Evolutionary conservation across 2,888 invertebrate genomes (phyloP).

Genomic region (Archaeoteleia sp.): DNA sequence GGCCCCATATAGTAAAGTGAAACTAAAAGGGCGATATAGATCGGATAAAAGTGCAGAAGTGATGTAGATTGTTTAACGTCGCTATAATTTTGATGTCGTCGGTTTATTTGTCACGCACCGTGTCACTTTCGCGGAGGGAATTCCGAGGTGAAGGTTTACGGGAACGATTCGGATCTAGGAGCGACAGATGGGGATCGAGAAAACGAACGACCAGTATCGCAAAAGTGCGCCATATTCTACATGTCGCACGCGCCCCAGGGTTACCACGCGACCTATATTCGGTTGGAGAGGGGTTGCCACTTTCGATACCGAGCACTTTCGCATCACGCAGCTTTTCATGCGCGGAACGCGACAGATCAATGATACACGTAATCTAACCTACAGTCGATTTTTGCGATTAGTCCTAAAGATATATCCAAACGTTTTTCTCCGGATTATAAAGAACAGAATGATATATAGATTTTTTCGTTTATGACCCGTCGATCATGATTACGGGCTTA

Average conservation of each 20-base stretch:
- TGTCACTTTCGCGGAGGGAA: slow-evolving; percentile 52
- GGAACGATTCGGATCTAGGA: slow-evolving; percentile 40
- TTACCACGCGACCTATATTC: slow-evolving; percentile 48
- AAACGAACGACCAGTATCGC: slow-evolving; percentile 47
- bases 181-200: slow-evolving; percentile 46
- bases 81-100: slow-evolving; percentile 22
- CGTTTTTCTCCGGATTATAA: too few species aligned
- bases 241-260: slow-evolving; percentile 42
- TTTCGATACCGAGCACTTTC: slow-evolving; percentile 45
- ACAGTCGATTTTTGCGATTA: too few species aligned
- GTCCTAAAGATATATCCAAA: too few species aligned
- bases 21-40: too few species aligned
- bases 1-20: too few species aligned
- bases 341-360: too few species aligned
- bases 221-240: slow-evolving; percentile 35
- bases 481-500: too few species aligned
- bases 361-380: too few species aligned
- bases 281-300: slow-evolving; percentile 32
- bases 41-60: slow-evolving; percentile 32
- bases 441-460: too few species aligned
- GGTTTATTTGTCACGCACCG: slow-evolving; percentile 33
- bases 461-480: too few species aligned
- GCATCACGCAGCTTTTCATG: slow-evolving; percentile 28
- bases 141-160: slow-evolving; percentile 51
- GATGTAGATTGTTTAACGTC: slow-evolving; percentile 31